Conservation (phyloP, 2,797 vertebrate species). For the Manis pentadactyla region DNA sequence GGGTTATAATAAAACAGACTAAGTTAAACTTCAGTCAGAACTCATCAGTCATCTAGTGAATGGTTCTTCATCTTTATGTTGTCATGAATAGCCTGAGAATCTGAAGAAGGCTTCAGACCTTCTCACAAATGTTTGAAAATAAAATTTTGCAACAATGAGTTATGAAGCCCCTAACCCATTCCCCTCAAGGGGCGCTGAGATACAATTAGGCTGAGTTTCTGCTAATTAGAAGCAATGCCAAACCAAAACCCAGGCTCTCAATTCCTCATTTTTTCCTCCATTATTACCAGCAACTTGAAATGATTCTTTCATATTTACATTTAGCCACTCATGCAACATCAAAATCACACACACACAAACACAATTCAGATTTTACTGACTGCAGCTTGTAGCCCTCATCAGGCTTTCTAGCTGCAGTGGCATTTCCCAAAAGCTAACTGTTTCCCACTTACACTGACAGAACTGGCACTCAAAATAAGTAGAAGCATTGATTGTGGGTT, state of each 20-base stretch:
- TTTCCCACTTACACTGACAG: not conserved
- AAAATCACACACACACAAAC: not conserved
- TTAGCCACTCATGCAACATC: not conserved
- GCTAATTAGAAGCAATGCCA: not conserved
- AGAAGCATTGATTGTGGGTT: not conserved
- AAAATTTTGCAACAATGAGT: not conserved
- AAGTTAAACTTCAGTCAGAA: not conserved
- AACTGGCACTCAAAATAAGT: not conserved
- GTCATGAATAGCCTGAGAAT: not conserved
- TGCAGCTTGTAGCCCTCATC: not conserved
- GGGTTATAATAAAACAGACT: not conserved
- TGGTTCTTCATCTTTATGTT: constrained; percentile 2
- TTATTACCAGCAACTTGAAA: not conserved
- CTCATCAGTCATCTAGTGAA: not conserved
- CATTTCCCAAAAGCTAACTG: not conserved
- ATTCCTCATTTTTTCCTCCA: not conserved
- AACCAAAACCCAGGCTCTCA: not conserved
- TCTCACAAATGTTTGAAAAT: not conserved
- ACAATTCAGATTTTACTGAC: not conserved
- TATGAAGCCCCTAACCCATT: not conserved
- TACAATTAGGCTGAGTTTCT: not conserved
- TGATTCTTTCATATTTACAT: not conserved
- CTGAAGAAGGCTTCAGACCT: not conserved
- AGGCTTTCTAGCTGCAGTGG: not conserved
- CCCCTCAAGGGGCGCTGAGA: not conserved